These are phyloP conservation scores for Drosophila parthenogenetica DNA, from an alignment of 2,888 invertebrate genomes.

Conservation along the genomic window DNA sequence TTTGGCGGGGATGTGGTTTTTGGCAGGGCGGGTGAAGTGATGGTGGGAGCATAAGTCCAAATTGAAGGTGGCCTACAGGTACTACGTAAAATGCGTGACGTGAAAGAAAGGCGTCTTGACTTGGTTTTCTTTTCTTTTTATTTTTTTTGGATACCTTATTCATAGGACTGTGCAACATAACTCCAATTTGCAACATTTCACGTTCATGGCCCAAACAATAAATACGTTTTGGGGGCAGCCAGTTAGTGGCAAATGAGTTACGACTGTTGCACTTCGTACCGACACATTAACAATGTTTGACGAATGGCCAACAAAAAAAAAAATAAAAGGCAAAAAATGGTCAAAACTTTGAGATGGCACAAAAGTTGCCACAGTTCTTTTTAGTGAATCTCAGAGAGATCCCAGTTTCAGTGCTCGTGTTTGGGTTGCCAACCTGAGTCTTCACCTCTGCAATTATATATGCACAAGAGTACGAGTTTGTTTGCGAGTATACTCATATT, in stretches of 20 bases:
- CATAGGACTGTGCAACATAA: constrained; percentile 39
- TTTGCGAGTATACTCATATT: constrained; percentile 15
- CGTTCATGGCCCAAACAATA: constrained; percentile 75
- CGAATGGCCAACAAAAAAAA: constrained; percentile 58
- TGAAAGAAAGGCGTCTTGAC: constrained; percentile 36
- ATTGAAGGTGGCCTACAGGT: constrained; percentile 38
- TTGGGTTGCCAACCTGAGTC: constrained; percentile 67
- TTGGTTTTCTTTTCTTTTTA: constrained; percentile 43
- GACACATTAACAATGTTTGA: constrained; percentile 76
- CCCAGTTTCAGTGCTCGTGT: constrained; percentile 38
- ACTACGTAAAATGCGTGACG: constrained; percentile 66
- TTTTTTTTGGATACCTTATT: constrained; percentile 37
- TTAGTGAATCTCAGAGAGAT: constrained; percentile 11
- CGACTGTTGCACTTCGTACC: constrained; percentile 76
- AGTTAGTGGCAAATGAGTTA: constrained; percentile 75
- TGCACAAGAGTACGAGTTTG: not conserved
- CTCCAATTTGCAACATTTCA: constrained; percentile 68
- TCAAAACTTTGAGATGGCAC: constrained; percentile 3
- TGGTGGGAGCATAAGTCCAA: constrained; percentile 3
- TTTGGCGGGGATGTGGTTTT: not conserved
- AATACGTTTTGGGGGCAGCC: constrained; percentile 71
- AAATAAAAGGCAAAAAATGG: constrained; percentile 42
- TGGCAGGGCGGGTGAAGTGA: not conserved
- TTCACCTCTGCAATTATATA: constrained; percentile 44
- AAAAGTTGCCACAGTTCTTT: constrained; percentile 37